Conservation (phyloP, 2,888 invertebrate genomes). For the Eretmocerus hayati region DNA sequence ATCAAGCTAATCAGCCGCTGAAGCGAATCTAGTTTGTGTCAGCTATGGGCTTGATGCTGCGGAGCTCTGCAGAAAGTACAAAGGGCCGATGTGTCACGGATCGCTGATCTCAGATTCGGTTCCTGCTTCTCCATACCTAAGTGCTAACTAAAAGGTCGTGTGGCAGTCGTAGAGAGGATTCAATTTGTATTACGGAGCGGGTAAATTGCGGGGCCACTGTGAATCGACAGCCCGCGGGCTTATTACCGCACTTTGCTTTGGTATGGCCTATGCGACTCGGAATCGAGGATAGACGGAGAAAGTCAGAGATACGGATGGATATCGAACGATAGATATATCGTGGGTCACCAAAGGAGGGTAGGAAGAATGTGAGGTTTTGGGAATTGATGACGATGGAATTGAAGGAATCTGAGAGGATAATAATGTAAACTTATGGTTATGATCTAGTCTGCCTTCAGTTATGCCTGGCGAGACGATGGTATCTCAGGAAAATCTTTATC, state of each 20-base stretch:
- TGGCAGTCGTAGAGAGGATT: conserved; percentile 33
- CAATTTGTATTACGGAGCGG: conserved; percentile 39
- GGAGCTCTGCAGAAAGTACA: conserved; percentile 20
- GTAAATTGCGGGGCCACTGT: conserved; percentile 42
- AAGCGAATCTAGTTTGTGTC: conserved; percentile 2
- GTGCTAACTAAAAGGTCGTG: not conserved
- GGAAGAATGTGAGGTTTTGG: too few species aligned
- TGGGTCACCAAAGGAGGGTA: too few species aligned
- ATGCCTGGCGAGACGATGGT: too few species aligned
- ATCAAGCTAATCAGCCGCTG: conserved; percentile 8
- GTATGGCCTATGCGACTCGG: too few species aligned
- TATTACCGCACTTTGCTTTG: conserved; percentile 44
- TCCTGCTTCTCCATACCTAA: conserved; percentile 12
- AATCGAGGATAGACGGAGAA: too few species aligned
- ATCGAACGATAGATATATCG: too few species aligned
- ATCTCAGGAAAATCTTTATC: too few species aligned
- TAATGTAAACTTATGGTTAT: too few species aligned
- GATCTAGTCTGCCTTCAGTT: too few species aligned
- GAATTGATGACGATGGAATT: too few species aligned
- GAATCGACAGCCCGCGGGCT: conserved; percentile 42
- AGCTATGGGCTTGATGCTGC: not conserved
- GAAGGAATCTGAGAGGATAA: too few species aligned
- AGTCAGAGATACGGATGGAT: too few species aligned
- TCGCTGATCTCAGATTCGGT: conserved; percentile 39
- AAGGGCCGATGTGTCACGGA: conserved; percentile 37